Conservation (phyloP, 2,888 invertebrate genomes). For the Agrotis segetum region DNA sequence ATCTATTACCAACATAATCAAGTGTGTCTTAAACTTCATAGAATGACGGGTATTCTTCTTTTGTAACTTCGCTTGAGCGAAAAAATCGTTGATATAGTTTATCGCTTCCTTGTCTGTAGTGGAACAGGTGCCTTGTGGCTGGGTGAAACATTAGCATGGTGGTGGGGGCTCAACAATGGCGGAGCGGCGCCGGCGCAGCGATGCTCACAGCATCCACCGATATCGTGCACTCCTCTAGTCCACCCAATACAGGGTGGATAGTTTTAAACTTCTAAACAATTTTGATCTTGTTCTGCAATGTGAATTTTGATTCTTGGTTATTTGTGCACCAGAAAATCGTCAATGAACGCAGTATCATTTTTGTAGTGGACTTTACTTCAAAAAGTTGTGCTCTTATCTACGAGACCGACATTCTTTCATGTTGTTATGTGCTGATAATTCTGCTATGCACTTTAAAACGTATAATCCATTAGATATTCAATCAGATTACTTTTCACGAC, state of each 20-base stretch:
- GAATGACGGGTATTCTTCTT: neutral
- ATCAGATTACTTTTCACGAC: neutral
- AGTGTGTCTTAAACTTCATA: too few species aligned
- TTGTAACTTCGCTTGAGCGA: neutral
- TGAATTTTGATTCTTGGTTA: neutral
- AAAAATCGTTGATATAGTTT: neutral
- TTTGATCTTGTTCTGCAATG: neutral
- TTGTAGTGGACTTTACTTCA: neutral
- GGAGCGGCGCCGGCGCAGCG: slow-evolving; percentile 71
- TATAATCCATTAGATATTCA: neutral
- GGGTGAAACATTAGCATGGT: slow-evolving; percentile 64
- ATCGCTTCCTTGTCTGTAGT: neutral
- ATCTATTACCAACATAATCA: too few species aligned
- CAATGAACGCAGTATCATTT: neutral
- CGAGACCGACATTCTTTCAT: neutral
- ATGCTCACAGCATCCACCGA: slow-evolving; percentile 75
- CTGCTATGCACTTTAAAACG: neutral
- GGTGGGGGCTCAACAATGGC: slow-evolving; percentile 70
- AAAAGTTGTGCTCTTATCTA: neutral
- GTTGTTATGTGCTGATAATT: neutral
- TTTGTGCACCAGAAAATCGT: neutral
- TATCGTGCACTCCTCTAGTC: slow-evolving; percentile 70
- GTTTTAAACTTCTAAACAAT: slow-evolving; percentile 12
- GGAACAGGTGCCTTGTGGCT: slow-evolving; percentile 32
- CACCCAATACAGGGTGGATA: slow-evolving; percentile 63